Percentiles rank a stretch among this genome's conserved stretches.
phyloP scores from a whole-genome alignment of 2,888 invertebrate species.

The Dendrolimus houi region DNA sequence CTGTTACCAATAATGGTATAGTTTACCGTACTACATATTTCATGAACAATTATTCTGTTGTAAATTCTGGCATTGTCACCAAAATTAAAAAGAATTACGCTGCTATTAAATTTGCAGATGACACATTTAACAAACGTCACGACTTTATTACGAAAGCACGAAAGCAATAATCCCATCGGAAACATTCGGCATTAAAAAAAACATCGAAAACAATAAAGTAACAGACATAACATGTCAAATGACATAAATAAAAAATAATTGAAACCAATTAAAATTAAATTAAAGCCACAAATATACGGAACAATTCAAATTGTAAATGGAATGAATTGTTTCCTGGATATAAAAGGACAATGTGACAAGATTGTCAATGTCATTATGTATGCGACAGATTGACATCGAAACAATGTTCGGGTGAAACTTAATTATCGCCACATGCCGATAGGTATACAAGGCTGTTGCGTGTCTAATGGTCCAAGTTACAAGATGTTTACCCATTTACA shows the following conservation, averaged over 20 bases:
- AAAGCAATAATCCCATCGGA: no score
- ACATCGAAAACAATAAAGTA: not conserved
- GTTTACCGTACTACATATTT: no score
- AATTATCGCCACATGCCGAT: not conserved
- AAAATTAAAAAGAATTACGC: no score
- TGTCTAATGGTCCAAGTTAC: not conserved
- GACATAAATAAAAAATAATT: not conserved
- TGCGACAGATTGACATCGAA: not conserved
- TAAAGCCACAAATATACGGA: not conserved
- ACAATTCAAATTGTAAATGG: not conserved
- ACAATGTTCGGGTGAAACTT: not conserved
- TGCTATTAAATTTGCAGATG: no score
- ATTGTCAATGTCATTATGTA: not conserved
- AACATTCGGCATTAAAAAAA: no score
- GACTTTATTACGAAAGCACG: no score
- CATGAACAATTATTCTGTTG: no score
- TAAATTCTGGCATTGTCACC: no score
- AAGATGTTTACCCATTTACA: not conserved
- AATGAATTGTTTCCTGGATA: not conserved
- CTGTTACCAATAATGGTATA: no score
- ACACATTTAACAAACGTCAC: no score
- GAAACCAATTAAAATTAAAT: not conserved
- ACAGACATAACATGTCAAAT: not conserved
- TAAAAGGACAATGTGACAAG: not conserved
- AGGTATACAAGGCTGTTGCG: not conserved